phyloP scores from a whole-genome alignment of 2,113 vertebrate species.

The Equus quagga region DNA sequence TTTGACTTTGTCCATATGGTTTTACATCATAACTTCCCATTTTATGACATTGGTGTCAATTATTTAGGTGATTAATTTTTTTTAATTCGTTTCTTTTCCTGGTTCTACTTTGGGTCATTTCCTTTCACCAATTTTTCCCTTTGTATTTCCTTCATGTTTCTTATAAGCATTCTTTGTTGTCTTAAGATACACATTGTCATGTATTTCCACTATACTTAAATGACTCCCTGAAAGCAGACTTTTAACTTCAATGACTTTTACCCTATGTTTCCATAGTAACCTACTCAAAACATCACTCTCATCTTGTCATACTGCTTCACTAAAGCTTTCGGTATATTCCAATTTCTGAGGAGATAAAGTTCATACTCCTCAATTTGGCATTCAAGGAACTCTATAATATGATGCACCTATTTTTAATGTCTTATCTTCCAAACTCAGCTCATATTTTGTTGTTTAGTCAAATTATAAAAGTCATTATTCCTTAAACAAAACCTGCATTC shows the following conservation, averaged over 20 bases:
- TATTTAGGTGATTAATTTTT: neutral
- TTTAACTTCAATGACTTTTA: neutral
- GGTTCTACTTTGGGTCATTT: neutral
- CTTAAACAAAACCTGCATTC: neutral
- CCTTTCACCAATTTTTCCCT: neutral
- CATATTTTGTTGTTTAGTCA: neutral
- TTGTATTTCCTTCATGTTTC: neutral
- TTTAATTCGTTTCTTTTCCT: neutral
- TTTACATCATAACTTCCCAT: neutral
- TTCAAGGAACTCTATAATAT: neutral
- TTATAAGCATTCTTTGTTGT: neutral
- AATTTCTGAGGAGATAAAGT: slow-evolving; percentile 34
- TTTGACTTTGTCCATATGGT: neutral
- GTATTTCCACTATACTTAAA: slow-evolving; percentile 11
- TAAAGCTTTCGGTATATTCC: neutral
- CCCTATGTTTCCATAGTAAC: neutral
- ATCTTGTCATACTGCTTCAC: slow-evolving; percentile 8
- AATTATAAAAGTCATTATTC: neutral
- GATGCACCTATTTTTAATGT: neutral
- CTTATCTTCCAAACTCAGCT: neutral
- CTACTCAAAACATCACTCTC: neutral
- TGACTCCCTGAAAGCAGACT: neutral
- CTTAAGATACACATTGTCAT: neutral
- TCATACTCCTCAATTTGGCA: neutral
- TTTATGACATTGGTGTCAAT: neutral